These are phyloP conservation scores for Apodemus sylvaticus DNA, from an alignment of 2,113 vertebrate genomes.

Conservation along the genomic window DNA sequence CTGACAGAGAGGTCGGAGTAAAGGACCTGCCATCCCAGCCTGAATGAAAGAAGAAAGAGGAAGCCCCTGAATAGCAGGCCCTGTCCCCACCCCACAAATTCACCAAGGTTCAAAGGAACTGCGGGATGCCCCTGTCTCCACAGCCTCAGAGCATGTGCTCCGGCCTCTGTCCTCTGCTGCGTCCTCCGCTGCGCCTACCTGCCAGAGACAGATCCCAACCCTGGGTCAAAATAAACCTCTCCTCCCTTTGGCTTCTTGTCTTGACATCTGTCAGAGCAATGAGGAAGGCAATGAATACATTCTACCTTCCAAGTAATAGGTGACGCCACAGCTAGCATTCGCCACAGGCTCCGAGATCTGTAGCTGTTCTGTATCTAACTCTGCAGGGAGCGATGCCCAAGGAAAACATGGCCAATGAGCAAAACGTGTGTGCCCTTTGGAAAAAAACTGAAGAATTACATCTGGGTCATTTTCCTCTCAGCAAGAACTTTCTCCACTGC, in stretches of 20 bases:
- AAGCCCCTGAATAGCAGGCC: not conserved
- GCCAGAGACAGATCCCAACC: not conserved
- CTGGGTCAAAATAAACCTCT: not conserved
- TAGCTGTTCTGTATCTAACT: not conserved
- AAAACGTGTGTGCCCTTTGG: slow-evolving; percentile 48
- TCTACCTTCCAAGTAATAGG: not conserved
- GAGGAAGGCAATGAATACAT: not conserved
- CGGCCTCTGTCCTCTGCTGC: too few species aligned
- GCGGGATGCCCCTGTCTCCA: rapidly evolving
- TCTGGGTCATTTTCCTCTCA: slow-evolving; percentile 62
- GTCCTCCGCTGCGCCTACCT: too few species aligned
- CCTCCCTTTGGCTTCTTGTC: not conserved
- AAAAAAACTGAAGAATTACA: slow-evolving; percentile 52
- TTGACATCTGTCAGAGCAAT: not conserved
- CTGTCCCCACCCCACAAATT: not conserved
- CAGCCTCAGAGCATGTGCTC: not conserved
- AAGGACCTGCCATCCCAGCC: too few species aligned
- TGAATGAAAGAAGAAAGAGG: not conserved
- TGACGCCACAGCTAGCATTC: not conserved
- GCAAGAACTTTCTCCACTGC: slow-evolving; percentile 17
- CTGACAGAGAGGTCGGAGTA: not conserved
- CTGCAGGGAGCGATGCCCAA: not conserved
- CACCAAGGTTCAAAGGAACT: not conserved
- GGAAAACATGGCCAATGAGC: not conserved
- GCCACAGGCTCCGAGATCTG: not conserved